A percentile compares a stretch with the other conserved stretches of the same genome.
These are phyloP conservation scores for Corella eumyota DNA, from an alignment of 23 tunicate genomes.

Conservation along the genomic window DNA sequence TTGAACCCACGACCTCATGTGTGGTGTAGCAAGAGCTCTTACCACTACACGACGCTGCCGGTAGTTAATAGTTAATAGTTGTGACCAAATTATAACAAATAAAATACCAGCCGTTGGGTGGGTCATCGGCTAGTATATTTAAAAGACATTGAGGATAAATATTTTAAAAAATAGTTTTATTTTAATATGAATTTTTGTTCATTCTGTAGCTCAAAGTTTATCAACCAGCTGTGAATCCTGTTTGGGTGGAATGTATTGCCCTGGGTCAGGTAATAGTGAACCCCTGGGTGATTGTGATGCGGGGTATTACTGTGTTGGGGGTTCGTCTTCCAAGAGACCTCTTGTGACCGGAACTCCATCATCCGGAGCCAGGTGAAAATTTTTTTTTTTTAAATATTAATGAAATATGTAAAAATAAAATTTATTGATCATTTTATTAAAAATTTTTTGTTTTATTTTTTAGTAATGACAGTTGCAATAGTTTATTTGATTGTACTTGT, in stretches of 20 bases:
- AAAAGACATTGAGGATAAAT: too few species aligned
- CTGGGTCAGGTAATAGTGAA: constrained; percentile 40
- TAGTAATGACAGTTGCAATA: constrained; percentile 65
- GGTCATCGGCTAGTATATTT: too few species aligned
- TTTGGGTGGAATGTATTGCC: constrained; percentile 63
- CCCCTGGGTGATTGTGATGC: constrained; percentile 54
- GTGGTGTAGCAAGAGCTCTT: too few species aligned
- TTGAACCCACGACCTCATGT: too few species aligned
- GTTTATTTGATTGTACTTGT: constrained; percentile 63
- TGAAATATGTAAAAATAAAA: not conserved
- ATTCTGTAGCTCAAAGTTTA: constrained; percentile 12
- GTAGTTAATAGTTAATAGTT: too few species aligned
- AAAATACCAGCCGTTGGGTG: too few species aligned
- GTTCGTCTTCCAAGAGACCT: constrained; percentile 47
- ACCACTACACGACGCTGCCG: too few species aligned
- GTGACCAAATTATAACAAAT: too few species aligned
- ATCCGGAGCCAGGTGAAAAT: constrained; percentile 32
- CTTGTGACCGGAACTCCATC: constrained; percentile 32
- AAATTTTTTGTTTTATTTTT: constrained; percentile 1
- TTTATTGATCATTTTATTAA: not conserved
- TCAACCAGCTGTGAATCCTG: constrained; percentile 37
- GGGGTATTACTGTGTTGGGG: constrained; percentile 65
- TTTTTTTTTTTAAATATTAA: not conserved
- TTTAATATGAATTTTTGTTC: not conserved
- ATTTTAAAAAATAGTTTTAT: too few species aligned